Evolutionary conservation across 2,797 vertebrate genomes (phyloP), one percentile per base, ranked within the genome.

Genomic region (Myotis planiceps): DNA sequence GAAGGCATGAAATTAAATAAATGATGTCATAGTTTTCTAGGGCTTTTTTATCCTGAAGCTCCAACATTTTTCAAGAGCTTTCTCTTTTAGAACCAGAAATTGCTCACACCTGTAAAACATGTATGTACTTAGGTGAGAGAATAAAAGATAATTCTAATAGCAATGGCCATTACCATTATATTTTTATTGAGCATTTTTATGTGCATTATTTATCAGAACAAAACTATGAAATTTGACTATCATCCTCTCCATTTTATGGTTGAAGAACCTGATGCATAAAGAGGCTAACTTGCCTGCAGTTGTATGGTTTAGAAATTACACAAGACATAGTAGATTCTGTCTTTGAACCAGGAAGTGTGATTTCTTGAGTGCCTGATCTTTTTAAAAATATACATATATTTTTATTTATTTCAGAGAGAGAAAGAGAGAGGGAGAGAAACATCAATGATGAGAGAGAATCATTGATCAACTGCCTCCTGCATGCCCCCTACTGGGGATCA

Each of bases 1-100:
- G 49, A 74, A 83, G 63, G 53, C 51, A 83, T 78, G 80, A 75
- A 92, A 93, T 92, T 80, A 95, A 96, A 90, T 93, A 92, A 92
- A 95, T 92, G 87, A 88, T 76, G 34, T 27, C 69, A 8, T 9
- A 23, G 14, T 53, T 92, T 94, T 90, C 82, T 74, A 51, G 78
- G 82, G 2, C 6, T 39, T 60, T 90, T 82, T 74, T 55, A 71
- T 55, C 39, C 39, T 60, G 49, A 82, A 88, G 19, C 42, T 15
- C 27, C 74, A 68, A 27, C 19, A 74, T 84, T 82, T 86, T 39
- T 76, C 45, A 82, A 74, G 47, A 47, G 13, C 9, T 37, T 93
- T 49, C 13, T 81, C 21, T 69, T 71, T 86, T 42, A 68, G 29
- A 83, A 21, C 14, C 34, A 14, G 45, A 72, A 84, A 88, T 15